phyloP scores from a whole-genome alignment of 2,888 invertebrate genomes.

The Leistus spinibarbis region DNA sequence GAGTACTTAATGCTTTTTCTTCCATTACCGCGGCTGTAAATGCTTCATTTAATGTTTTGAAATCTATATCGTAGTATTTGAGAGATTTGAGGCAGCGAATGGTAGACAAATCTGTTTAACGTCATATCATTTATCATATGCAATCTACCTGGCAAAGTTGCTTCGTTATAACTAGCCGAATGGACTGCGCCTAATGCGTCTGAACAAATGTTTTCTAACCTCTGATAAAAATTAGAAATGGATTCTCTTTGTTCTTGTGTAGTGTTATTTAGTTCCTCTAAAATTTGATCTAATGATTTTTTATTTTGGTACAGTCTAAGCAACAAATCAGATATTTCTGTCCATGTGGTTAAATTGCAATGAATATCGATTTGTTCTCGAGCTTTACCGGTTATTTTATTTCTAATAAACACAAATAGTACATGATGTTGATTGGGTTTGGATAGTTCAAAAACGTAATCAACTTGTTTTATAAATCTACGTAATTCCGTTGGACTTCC shows the following conservation, averaged over 20 bases:
- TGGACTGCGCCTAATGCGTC: neutral
- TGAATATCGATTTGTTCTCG: slow-evolving; percentile 39
- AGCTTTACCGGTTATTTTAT: slow-evolving; percentile 39
- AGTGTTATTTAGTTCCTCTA: neutral
- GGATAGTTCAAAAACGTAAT: slow-evolving; percentile 39
- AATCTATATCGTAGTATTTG: slow-evolving; percentile 29
- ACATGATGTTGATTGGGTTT: slow-evolving; percentile 25
- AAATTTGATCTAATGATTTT: neutral
- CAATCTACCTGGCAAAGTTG: neutral
- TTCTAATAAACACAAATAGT: slow-evolving; percentile 36
- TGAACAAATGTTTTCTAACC: neutral
- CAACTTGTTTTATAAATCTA: slow-evolving; percentile 41
- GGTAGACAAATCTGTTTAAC: neutral
- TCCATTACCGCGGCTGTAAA: slow-evolving; percentile 31
- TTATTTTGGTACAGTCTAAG: neutral
- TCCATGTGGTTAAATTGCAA: slow-evolving; percentile 34
- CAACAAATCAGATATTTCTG: slow-evolving; percentile 37
- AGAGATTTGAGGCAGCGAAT: neutral
- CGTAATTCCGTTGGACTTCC: slow-evolving; percentile 34
- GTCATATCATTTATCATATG: neutral
- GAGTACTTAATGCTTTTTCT: slow-evolving; percentile 22
- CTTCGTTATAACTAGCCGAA: neutral
- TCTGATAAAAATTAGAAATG: neutral
- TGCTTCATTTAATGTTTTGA: slow-evolving; percentile 37
- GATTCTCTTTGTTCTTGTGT: neutral